Evolutionary conservation across 2,113 vertebrate species (phyloP).

Genomic region (Mandrillus leucophaeus): DNA sequence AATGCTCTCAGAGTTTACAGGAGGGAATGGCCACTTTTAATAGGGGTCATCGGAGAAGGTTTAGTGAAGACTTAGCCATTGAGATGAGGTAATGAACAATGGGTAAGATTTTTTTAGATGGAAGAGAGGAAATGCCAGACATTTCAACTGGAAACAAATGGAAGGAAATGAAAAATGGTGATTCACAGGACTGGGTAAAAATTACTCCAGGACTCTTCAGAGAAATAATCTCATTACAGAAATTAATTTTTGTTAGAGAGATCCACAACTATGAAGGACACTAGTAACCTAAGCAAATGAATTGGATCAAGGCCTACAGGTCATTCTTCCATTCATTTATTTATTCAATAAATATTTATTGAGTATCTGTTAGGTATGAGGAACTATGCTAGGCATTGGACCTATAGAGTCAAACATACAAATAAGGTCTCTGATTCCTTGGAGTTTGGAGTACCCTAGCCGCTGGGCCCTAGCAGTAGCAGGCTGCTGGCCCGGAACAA

Average conservation of each 20-base stretch:
- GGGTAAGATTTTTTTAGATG: background rate
- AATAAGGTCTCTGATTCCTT: conserved; percentile 26
- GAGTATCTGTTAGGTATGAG: background rate
- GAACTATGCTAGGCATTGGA: background rate
- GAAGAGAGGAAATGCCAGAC: background rate
- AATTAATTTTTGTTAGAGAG: conserved; percentile 27
- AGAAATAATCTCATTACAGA: background rate
- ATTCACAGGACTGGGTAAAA: background rate
- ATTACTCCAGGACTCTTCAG: background rate
- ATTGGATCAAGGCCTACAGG: background rate
- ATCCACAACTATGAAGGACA: background rate
- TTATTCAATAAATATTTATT: background rate
- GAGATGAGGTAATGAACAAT: background rate
- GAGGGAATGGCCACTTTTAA: background rate
- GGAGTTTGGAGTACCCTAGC: background rate
- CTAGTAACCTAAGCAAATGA: background rate
- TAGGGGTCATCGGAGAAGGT: background rate
- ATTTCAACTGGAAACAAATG: background rate
- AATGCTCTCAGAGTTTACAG: background rate
- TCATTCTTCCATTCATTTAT: background rate
- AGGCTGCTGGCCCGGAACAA: conserved; percentile 14
- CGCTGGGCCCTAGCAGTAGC: background rate
- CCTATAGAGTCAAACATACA: background rate
- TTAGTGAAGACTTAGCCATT: background rate
- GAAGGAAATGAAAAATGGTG: background rate